A percentile compares a stretch with the other conserved stretches of the same genome.
These are phyloP conservation scores for Spermophilus dauricus DNA, from an alignment of 2,113 vertebrate species.

Conservation along the genomic window DNA sequence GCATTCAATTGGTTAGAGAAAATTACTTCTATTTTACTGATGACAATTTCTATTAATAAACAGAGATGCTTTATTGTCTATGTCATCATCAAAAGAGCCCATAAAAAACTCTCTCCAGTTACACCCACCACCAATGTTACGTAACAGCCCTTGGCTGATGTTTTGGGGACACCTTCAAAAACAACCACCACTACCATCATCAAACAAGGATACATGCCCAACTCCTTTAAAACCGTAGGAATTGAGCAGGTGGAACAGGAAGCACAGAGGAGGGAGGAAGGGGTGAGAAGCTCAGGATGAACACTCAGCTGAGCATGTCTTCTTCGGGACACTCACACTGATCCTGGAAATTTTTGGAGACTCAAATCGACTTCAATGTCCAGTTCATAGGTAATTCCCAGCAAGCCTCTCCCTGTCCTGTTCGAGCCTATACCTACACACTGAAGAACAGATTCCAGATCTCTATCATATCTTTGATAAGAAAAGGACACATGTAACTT, in stretches of 20 bases:
- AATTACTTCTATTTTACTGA: conserved; percentile 61
- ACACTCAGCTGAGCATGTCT: background rate
- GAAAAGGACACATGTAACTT: background rate
- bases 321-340: background rate
- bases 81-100: background rate
- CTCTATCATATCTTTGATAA: background rate
- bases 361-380: background rate
- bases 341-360: background rate
- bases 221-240: background rate
- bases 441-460: background rate
- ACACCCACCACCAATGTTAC: background rate
- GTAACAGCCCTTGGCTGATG: background rate
- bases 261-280: background rate
- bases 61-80: conserved; percentile 33
- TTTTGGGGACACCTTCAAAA: background rate
- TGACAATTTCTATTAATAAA: conserved; percentile 22
- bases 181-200: background rate
- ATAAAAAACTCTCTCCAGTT: background rate
- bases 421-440: background rate
- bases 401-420: background rate
- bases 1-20: background rate
- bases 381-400: background rate
- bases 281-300: background rate
- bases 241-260: background rate
- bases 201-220: background rate